A percentile compares a stretch with the other conserved stretches of the same genome.
Conservation (phyloP, 2,888 invertebrate species). For the Adelognathus sp. region DNA sequence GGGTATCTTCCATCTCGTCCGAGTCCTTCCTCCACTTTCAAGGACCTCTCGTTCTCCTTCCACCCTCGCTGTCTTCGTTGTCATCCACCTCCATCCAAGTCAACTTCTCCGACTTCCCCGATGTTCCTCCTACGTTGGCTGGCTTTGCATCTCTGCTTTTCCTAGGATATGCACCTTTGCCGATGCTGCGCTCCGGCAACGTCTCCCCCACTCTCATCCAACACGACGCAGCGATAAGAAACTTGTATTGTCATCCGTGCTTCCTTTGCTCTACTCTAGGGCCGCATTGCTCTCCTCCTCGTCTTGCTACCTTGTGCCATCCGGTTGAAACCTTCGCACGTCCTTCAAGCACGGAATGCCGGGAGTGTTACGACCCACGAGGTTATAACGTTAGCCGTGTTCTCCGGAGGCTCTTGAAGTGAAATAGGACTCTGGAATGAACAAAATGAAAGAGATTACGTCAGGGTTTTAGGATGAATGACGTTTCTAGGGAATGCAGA, state of each 20-base stretch:
- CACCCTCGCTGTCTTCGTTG: constrained; percentile 51
- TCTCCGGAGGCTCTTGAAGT: constrained; percentile 2
- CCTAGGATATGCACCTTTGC: constrained; percentile 15
- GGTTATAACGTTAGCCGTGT: constrained; percentile 9
- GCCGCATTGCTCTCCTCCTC: background rate
- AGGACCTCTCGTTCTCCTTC: constrained; percentile 22
- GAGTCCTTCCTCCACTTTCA: constrained; percentile 25
- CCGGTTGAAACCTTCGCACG: background rate
- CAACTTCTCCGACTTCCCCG: constrained; percentile 45
- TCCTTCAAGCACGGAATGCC: constrained; percentile 20
- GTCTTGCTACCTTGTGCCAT: background rate
- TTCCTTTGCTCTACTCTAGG: background rate
- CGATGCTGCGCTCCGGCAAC: background rate
- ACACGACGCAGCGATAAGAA: background rate
- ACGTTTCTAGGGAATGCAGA: no score
- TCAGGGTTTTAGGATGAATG: background rate
- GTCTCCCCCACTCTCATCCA: background rate
- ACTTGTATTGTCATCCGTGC: background rate
- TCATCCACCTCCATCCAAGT: constrained; percentile 37
- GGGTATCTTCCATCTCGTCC: constrained; percentile 67
- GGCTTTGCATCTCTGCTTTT: constrained; percentile 28
- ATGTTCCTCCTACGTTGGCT: constrained; percentile 14
- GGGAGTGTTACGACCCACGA: constrained; percentile 7
- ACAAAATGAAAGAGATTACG: background rate
- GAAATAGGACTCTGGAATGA: background rate